Conservation (phyloP, 2,888 invertebrate genomes). For the Acleris cristana region DNA sequence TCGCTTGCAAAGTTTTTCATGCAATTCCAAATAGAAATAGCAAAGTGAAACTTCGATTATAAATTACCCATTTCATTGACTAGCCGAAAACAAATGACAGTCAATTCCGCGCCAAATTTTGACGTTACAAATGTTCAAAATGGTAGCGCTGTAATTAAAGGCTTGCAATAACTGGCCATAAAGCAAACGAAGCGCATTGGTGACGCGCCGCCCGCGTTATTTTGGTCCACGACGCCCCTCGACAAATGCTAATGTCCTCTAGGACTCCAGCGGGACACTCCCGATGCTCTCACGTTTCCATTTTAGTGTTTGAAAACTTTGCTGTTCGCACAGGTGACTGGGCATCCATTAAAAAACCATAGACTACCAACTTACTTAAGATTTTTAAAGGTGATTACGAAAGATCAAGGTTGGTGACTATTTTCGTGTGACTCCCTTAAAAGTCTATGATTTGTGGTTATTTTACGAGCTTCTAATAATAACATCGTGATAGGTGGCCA, state of each 20-base stretch:
- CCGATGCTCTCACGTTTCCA: conserved; percentile 47
- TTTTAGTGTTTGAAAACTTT: conserved; percentile 31
- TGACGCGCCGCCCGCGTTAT: conserved; percentile 76
- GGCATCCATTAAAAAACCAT: conserved; percentile 20
- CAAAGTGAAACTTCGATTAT: background rate
- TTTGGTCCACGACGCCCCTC: conserved; percentile 75
- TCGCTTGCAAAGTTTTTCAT: background rate
- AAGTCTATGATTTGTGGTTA: conserved; percentile 17
- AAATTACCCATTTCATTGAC: background rate
- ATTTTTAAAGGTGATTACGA: conserved; percentile 4
- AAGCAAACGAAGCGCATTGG: conserved; percentile 75
- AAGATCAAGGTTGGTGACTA: conserved; percentile 15
- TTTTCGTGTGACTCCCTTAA: conserved; percentile 11
- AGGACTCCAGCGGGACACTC: conserved; percentile 67
- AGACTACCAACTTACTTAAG: conserved; percentile 7
- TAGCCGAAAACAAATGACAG: conserved; percentile 11
- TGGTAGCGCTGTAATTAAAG: conserved; percentile 75
- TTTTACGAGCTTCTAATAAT: conserved; percentile 18
- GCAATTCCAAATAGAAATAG: background rate
- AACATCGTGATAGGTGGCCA: conserved; percentile 21
- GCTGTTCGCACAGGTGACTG: conserved; percentile 27
- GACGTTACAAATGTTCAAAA: conserved; percentile 77
- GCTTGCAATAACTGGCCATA: conserved; percentile 78
- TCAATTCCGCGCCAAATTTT: conserved; percentile 67
- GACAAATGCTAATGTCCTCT: conserved; percentile 83